These are phyloP conservation scores for Galerucella calmariensis DNA, from an alignment of 2,888 invertebrate genomes.

Conservation along the genomic window DNA sequence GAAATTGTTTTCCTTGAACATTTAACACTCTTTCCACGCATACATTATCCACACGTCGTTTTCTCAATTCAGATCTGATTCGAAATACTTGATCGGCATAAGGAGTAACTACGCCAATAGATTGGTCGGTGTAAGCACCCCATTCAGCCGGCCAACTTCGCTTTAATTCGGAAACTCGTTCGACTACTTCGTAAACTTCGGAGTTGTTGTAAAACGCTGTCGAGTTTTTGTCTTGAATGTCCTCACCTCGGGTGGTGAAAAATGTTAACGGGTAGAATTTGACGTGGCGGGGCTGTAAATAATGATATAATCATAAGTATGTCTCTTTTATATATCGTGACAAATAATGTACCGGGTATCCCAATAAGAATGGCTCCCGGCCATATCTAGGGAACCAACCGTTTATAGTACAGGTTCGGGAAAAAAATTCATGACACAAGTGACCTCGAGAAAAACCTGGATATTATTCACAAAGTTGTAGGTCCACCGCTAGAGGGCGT, in stretches of 20 bases:
- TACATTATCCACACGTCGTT: slow-evolving; percentile 77
- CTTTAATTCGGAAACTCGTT: slow-evolving; percentile 77
- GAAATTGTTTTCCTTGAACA: slow-evolving; percentile 89
- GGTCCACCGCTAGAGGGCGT: no score
- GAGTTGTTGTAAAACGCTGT: slow-evolving; percentile 86
- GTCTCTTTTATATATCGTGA: no score
- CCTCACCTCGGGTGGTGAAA: slow-evolving; percentile 83
- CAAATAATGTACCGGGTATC: no score
- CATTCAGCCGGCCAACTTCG: slow-evolving; percentile 80
- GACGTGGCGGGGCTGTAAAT: slow-evolving; percentile 70
- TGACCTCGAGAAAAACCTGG: no score
- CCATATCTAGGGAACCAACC: no score
- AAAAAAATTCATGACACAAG: no score
- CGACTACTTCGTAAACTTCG: slow-evolving; percentile 81
- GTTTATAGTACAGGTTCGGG: no score
- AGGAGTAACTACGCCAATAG: slow-evolving; percentile 87
- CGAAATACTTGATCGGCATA: slow-evolving; percentile 83
- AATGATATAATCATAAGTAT: background rate
- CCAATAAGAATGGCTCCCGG: no score
- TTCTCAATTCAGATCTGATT: slow-evolving; percentile 80
- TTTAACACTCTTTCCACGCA: slow-evolving; percentile 86
- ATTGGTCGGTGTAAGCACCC: slow-evolving; percentile 80
- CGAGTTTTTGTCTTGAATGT: slow-evolving; percentile 80
- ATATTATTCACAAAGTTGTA: no score
- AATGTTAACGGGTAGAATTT: slow-evolving; percentile 81